phyloP scores from a whole-genome alignment of 2,113 vertebrate genomes.

The Pardalotus punctatus region DNA sequence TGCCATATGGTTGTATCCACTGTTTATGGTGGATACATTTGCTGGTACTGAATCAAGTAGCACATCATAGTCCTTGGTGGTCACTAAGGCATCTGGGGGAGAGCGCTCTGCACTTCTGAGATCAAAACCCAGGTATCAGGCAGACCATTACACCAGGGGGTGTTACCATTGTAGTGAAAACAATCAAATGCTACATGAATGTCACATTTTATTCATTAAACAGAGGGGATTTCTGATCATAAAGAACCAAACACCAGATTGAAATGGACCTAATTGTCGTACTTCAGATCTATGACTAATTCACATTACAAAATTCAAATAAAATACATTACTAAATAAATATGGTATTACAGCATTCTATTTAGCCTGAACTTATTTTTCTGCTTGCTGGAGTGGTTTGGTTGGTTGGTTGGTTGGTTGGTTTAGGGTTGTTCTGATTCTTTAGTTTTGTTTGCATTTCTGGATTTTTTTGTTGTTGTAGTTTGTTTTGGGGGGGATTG shows the following conservation, averaged over 20 bases:
- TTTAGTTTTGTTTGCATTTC: background rate
- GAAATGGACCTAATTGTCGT: background rate
- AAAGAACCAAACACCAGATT: background rate
- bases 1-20: background rate
- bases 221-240: background rate
- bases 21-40: background rate
- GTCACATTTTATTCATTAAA: background rate
- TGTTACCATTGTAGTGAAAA: background rate
- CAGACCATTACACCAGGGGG: background rate
- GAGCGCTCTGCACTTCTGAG: background rate
- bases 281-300: background rate
- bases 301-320: background rate
- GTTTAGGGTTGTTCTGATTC: background rate
- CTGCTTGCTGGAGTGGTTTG: background rate
- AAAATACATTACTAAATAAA: background rate
- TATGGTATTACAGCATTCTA: background rate
- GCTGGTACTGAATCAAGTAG: background rate
- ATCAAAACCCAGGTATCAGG: background rate
- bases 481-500: background rate
- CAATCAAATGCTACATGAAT: background rate
- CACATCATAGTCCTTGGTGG: background rate
- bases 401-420: background rate
- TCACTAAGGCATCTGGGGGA: background rate
- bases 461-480: background rate
- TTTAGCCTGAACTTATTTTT: background rate